Evolutionary conservation across 2,888 invertebrate genomes (phyloP), one percentile per base, ranked within the genome.

Genomic region (Spodoptera picta): DNA sequence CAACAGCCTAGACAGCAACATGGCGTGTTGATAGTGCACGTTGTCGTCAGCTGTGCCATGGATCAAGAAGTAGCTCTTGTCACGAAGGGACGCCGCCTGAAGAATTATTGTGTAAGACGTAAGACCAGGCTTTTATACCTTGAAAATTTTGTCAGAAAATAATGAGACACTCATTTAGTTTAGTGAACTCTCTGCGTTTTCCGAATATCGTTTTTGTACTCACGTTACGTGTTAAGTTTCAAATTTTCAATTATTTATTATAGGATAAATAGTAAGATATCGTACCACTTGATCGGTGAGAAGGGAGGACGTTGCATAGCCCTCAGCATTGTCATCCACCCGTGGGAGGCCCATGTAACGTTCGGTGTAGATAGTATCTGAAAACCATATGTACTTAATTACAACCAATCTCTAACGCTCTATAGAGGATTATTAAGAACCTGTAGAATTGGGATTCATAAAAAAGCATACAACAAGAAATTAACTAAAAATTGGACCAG

Each of bases 321-420:
- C 98, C 36, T 88, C 85, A 19, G 95, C 85, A 90, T 99, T 98
- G 72, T 97, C 96, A n/a, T 93, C 87, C 0, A 6, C 31, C 31
- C 7, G 4, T 7, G 99, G 98, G 43, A 97, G 90, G 44, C 98
- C 98, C 99, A 99, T 99, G 88, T 98, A 99, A 23, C 99, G 95
- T 90, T 99, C 99, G 1, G 99, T 99, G 89, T 99, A 99, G 76
- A 99, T 98, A 0, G 99, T 98, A 94, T 99, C 99, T 99, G 88
- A 12, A 74, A 47, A 7, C 3, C 49, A 41, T 4, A 27, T 27
- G 27, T 5, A 52, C 12, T 12, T 12, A 12, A 24, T 4, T 10
- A 19, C 10, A 23, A 46, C 3, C 10, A 46, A 46, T 6, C 5
- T 9, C 23, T 31, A 6, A 6, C 31, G 4, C 6, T 6, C 4